Conservation (phyloP, 2,113 vertebrate genomes). For the Lagenorhynchus albirostris region DNA sequence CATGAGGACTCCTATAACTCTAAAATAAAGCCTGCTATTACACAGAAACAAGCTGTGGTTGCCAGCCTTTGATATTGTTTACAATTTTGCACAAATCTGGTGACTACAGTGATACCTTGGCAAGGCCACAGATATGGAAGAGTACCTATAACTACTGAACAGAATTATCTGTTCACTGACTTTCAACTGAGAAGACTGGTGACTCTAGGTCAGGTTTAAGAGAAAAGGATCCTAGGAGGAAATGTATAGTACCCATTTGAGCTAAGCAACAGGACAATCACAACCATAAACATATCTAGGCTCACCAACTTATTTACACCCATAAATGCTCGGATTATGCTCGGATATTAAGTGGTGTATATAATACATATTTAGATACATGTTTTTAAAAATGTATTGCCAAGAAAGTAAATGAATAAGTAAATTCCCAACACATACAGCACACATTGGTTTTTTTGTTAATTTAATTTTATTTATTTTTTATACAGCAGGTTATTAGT, state of each 20-base stretch:
- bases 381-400: neutral
- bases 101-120: neutral
- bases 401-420: neutral
- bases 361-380: neutral
- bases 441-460: neutral
- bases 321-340: neutral
- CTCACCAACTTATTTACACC: neutral
- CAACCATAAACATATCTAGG: neutral
- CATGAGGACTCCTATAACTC: neutral
- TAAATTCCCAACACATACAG: neutral
- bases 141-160: neutral
- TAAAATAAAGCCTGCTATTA: neutral
- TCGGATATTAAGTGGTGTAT: neutral
- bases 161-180: neutral
- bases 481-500: no score
- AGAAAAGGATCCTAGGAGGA: neutral
- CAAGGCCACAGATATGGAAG: neutral
- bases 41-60: neutral
- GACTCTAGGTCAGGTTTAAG: neutral
- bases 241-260: neutral
- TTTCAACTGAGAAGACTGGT: neutral
- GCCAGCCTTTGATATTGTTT: neutral
- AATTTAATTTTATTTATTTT: no score
- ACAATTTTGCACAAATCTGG: slow-evolving; percentile 12
- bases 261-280: neutral